These are phyloP conservation scores for Mizuhopecten yessoensis DNA, from an alignment of 1,140 invertebrate species.

Conservation along the genomic window DNA sequence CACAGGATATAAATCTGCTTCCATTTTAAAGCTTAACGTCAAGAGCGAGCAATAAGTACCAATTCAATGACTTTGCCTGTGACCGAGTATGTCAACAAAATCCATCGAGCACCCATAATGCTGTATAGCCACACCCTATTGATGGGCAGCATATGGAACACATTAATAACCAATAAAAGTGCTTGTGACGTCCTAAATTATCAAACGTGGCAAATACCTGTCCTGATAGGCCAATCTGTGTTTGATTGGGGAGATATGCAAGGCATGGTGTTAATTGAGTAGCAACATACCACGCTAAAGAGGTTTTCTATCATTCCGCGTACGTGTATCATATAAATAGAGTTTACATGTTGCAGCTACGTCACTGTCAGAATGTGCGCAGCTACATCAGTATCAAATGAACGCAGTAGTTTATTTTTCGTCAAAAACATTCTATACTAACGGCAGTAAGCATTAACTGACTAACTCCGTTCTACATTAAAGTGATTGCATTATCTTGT, in stretches of 20 bases:
- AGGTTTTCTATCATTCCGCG: not conserved
- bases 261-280: slow-evolving; percentile 13
- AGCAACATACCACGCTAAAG: slow-evolving; percentile 8
- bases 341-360: not conserved
- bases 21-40: too few relatives aligned
- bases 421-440: too few relatives aligned
- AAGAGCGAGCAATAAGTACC: too few relatives aligned
- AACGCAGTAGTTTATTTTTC: too few relatives aligned
- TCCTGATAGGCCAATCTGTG: not conserved
- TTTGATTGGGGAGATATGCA: not conserved
- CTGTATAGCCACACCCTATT: not conserved
- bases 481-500: too few relatives aligned
- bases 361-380: not conserved
- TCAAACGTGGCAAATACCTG: not conserved
- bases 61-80: too few relatives aligned
- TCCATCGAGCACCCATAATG: not conserved
- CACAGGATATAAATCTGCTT: too few relatives aligned
- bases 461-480: too few relatives aligned
- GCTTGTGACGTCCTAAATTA: not conserved
- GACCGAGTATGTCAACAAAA: too few relatives aligned
- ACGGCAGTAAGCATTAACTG: too few relatives aligned
- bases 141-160: slow-evolving; percentile 1
- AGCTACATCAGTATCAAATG: not conserved
- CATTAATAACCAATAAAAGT: slow-evolving; percentile 20
- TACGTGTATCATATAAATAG: not conserved